Conservation (phyloP, 2,797 vertebrate genomes). For the Tragelaphus eurycerus region DNA sequence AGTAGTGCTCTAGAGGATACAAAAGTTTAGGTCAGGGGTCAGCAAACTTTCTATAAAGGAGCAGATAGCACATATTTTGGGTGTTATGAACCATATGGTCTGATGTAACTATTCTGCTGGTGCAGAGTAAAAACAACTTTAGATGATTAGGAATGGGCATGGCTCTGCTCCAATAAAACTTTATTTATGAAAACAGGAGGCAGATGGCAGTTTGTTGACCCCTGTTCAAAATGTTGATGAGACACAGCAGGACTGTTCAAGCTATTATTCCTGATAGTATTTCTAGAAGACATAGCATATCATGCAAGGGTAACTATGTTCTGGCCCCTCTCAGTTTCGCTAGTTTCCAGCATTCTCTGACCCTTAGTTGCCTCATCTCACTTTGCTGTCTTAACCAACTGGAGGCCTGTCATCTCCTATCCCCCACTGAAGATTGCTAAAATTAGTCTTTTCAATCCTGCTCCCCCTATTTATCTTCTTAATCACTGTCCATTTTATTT, state of each 20-base stretch:
- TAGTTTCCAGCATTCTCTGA: background rate
- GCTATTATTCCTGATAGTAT: background rate
- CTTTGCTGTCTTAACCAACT: background rate
- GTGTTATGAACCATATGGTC: background rate
- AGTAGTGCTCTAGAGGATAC: background rate
- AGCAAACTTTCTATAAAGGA: background rate
- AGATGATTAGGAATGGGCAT: background rate
- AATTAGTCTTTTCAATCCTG: background rate
- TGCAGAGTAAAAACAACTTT: background rate
- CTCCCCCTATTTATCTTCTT: background rate
- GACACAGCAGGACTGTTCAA: background rate
- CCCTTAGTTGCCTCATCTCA: background rate
- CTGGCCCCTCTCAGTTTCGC: background rate
- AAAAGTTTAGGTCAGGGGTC: background rate
- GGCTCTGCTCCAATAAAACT: constrained; percentile 19
- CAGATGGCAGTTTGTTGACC: background rate
- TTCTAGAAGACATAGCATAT: background rate
- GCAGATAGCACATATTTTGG: background rate
- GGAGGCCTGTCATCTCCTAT: background rate
- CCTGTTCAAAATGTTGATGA: background rate
- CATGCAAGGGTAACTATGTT: background rate
- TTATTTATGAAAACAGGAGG: constrained; percentile 1
- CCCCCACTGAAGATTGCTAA: background rate
- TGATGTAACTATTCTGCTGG: background rate
- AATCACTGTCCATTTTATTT: background rate